phyloP scores from a whole-genome alignment of 2,888 invertebrate species.

The Sesia bembeciformis region DNA sequence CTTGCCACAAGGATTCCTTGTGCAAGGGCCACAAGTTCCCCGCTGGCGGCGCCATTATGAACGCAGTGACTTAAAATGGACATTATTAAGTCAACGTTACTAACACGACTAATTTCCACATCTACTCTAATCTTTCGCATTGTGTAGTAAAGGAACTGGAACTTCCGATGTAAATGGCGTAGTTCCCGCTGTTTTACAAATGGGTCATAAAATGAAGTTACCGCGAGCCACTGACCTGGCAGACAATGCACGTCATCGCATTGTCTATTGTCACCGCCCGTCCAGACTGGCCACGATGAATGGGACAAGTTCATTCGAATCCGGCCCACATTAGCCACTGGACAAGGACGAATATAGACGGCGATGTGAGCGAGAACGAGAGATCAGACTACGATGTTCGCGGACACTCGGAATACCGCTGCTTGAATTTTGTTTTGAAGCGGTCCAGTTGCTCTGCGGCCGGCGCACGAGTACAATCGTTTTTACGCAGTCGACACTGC shows the following conservation, averaged over 20 bases:
- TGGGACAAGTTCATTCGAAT: conserved; percentile 57
- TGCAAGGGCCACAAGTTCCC: too few species aligned
- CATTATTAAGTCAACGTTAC: too few species aligned
- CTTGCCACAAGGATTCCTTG: too few species aligned
- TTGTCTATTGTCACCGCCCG: conserved; percentile 53
- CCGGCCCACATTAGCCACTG: conserved; percentile 34
- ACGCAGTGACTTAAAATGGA: too few species aligned
- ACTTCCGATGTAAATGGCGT: conserved; percentile 25
- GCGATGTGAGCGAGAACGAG: conserved; percentile 21
- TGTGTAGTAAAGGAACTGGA: neutral
- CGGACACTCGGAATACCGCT: conserved; percentile 59
- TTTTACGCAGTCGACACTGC: conserved; percentile 19
- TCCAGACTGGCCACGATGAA: conserved; percentile 50
- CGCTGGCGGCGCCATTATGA: too few species aligned
- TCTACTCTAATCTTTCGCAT: too few species aligned
- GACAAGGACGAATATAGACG: conserved; percentile 24
- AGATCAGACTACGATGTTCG: conserved; percentile 27
- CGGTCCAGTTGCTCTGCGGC: conserved; percentile 49
- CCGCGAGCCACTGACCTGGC: conserved; percentile 39
- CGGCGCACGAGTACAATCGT: conserved; percentile 49
- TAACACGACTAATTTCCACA: too few species aligned
- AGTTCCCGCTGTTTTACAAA: conserved; percentile 37
- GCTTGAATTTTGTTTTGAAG: conserved; percentile 59
- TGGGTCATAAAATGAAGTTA: conserved; percentile 41
- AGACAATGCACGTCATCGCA: conserved; percentile 51